A percentile compares a stretch with the other conserved stretches of the same genome.
Conservation (phyloP, 1,140 invertebrate species). For the Ceratoteleas bidentatus region DNA sequence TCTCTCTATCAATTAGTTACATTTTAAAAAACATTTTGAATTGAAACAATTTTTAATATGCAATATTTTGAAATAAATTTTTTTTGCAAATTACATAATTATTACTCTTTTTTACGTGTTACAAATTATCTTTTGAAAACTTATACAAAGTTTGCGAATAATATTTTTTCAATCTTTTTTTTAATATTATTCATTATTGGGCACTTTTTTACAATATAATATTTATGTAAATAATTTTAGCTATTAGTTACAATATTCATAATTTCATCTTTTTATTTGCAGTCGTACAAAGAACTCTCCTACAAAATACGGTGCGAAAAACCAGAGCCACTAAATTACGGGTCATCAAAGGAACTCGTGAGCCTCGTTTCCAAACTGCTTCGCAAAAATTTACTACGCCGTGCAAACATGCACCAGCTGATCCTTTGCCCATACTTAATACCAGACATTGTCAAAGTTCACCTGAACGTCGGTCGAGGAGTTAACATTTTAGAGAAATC, state of each 20-base stretch:
- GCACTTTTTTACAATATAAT: neutral
- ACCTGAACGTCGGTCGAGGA: conserved; percentile 74
- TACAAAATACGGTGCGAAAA: conserved; percentile 65
- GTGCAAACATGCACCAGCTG: conserved; percentile 72
- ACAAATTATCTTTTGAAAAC: no score
- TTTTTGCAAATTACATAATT: no score
- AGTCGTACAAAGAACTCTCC: conserved; percentile 68
- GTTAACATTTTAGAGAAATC: conserved; percentile 4
- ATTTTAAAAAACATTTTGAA: no score
- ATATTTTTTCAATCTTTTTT: neutral
- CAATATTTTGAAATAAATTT: no score
- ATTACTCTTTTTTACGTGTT: no score
- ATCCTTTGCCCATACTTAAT: conserved; percentile 72
- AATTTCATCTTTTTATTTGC: conserved; percentile 2
- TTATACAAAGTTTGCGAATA: neutral
- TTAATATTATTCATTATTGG: neutral
- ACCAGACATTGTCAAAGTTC: conserved; percentile 66
- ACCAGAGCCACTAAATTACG: conserved; percentile 61
- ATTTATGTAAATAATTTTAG: neutral
- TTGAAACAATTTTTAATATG: no score
- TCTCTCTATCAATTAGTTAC: no score
- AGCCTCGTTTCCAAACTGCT: conserved; percentile 75
- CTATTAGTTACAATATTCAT: neutral
- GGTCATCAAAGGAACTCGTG: conserved; percentile 43
- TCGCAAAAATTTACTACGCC: conserved; percentile 64